Conservation (phyloP, 2,888 invertebrate genomes). For the Eristalis arbustorum region DNA sequence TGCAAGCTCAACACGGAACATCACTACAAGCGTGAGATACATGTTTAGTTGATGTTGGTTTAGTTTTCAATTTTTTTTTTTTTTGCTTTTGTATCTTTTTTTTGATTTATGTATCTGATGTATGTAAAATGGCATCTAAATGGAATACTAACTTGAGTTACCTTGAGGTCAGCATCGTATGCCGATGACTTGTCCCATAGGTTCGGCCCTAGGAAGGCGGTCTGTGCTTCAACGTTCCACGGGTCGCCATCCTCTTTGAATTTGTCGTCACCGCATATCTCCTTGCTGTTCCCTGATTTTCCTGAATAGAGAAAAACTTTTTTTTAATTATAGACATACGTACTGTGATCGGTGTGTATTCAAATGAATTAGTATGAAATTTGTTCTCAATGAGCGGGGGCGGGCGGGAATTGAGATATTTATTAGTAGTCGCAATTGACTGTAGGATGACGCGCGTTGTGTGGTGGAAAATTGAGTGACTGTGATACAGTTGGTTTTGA, state of each 20-base stretch:
- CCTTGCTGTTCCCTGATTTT: constrained; percentile 82
- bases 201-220: constrained; percentile 97
- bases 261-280: constrained; percentile 81
- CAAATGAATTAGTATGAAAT: constrained; percentile 61
- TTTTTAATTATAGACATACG: constrained; percentile 72
- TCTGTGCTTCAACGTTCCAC: constrained; percentile 94
- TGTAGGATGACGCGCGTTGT: background rate
- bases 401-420: background rate
- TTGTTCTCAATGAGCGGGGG: background rate
- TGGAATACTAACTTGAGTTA: constrained; percentile 86
- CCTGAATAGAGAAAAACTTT: constrained; percentile 81
- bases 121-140: constrained; percentile 65
- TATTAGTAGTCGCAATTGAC: background rate
- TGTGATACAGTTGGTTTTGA: background rate
- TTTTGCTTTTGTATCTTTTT: constrained; percentile 16
- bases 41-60: constrained; percentile 4
- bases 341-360: constrained; percentile 43
- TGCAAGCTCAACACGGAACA: constrained; percentile 38
- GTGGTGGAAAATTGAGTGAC: background rate
- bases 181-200: constrained; percentile 96
- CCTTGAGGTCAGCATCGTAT: constrained; percentile 97
- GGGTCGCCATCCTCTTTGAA: constrained; percentile 92
- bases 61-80: constrained; percentile 11
- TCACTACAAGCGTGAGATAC: constrained; percentile 55
- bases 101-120: constrained; percentile 5